Evolutionary conservation across 2,797 vertebrate species (phyloP).

Genomic region (Thunnus albacares): DNA sequence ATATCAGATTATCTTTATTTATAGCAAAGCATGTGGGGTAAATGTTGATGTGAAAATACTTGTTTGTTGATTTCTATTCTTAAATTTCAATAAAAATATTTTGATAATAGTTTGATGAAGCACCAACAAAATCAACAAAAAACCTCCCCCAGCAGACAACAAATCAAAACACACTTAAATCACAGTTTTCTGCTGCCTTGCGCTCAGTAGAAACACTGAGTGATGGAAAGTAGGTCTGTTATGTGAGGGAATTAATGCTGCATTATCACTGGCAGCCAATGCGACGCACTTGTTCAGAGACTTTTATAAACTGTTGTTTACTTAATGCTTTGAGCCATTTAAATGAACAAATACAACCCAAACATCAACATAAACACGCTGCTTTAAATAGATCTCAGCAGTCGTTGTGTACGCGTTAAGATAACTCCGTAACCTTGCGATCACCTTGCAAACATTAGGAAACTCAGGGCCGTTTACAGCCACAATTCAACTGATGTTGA

Average conservation of each 20-base stretch:
- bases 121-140: background rate
- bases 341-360: background rate
- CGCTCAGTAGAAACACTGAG: background rate
- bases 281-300: background rate
- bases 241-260: too few relatives aligned
- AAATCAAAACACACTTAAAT: background rate
- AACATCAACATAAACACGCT: background rate
- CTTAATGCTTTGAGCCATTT: background rate
- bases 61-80: background rate
- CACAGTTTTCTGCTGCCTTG: background rate
- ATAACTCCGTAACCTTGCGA: constrained; percentile 72
- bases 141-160: background rate
- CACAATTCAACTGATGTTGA: background rate
- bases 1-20: background rate
- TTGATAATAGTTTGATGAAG: background rate
- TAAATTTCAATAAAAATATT: background rate
- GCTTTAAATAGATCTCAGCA: background rate
- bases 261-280: too few relatives aligned
- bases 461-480: background rate
- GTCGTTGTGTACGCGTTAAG: constrained; percentile 6
- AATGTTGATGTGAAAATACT: background rate
- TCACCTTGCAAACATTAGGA: constrained; percentile 70
- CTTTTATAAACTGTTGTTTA: too few relatives aligned
- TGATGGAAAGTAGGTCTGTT: background rate
- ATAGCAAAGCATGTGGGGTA: background rate